A percentile compares a stretch with the other conserved stretches of the same genome.
phyloP scores from a whole-genome alignment of 2,113 vertebrate species.

The Clinocottus analis region DNA sequence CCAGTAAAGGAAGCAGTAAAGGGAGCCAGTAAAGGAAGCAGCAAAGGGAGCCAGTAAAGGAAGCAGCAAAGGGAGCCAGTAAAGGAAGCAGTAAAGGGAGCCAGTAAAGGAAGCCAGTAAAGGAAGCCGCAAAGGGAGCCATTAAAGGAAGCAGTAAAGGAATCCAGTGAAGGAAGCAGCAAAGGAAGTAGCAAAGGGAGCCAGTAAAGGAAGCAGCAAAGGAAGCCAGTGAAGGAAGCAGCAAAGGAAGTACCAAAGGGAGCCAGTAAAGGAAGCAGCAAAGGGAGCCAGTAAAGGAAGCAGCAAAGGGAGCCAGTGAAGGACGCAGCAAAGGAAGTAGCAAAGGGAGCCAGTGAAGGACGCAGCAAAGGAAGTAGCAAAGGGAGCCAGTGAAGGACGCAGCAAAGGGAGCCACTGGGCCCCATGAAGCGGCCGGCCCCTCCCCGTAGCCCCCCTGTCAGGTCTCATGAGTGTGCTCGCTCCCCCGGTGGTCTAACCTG shows the following conservation, averaged over 20 bases:
- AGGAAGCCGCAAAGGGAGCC: too few relatives aligned
- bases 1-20: background rate
- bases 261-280: background rate
- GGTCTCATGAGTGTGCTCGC: conserved; percentile 5
- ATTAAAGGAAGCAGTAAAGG: background rate
- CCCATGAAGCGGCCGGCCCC: conserved; percentile 26
- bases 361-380: too few relatives aligned
- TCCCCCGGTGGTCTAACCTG: conserved; percentile 70
- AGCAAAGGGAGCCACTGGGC: conserved; percentile 1
- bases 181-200: too few relatives aligned
- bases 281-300: background rate
- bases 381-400: too few relatives aligned
- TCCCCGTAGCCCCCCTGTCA: background rate
- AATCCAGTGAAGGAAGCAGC: background rate
- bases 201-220: background rate
- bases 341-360: too few relatives aligned
- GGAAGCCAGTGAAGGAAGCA: background rate
- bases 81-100: too few relatives aligned
- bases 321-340: too few relatives aligned
- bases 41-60: too few relatives aligned
- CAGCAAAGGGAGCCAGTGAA: too few relatives aligned
- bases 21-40: background rate
- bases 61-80: too few relatives aligned
- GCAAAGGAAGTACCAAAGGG: too few relatives aligned
- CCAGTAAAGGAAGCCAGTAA: too few relatives aligned